Conservation (phyloP, 1,140 invertebrate genomes). For the Pseudomyrmex dendroicus region DNA sequence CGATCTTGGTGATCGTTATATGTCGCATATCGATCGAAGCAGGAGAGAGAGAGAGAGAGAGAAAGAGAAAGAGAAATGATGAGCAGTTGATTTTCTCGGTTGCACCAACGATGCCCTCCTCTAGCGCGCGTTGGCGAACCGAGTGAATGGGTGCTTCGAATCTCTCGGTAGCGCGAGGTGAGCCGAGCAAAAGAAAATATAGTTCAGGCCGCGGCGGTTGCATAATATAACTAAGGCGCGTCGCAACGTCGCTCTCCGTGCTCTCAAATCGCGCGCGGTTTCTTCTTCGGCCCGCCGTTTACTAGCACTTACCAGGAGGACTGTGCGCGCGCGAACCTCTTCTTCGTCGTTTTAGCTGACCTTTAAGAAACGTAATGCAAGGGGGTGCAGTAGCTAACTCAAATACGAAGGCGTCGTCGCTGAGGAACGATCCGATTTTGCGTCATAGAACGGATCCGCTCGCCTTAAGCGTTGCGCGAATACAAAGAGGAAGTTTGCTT, state of each 20-base stretch:
- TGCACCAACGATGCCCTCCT: constrained; percentile 52
- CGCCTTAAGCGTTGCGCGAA: background rate
- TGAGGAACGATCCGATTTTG: background rate
- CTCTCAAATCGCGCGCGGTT: constrained; percentile 20
- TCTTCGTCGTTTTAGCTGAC: constrained; percentile 44
- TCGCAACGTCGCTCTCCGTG: constrained; percentile 43
- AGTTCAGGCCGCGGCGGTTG: constrained; percentile 65
- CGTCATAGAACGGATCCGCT: background rate
- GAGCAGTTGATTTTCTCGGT: constrained; percentile 1
- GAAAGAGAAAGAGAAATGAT: constrained; percentile 8
- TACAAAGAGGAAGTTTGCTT: background rate
- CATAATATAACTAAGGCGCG: constrained; percentile 66
- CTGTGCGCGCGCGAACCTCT: no score
- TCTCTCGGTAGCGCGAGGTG: constrained; percentile 61
- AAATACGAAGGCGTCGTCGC: background rate
- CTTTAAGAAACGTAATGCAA: constrained; percentile 48
- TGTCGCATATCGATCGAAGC: constrained; percentile 14
- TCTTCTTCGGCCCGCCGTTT: background rate
- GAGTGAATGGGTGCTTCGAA: constrained; percentile 66
- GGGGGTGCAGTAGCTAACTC: background rate
- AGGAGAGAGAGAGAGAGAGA: background rate
- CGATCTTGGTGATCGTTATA: constrained; percentile 37
- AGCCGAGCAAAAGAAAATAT: constrained; percentile 67
- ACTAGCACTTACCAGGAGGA: no score
- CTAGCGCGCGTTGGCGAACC: background rate